Evolutionary conservation across 2,888 invertebrate genomes (phyloP), one percentile per base, ranked within the genome.

Genomic region (Hypomecis atomaria): DNA sequence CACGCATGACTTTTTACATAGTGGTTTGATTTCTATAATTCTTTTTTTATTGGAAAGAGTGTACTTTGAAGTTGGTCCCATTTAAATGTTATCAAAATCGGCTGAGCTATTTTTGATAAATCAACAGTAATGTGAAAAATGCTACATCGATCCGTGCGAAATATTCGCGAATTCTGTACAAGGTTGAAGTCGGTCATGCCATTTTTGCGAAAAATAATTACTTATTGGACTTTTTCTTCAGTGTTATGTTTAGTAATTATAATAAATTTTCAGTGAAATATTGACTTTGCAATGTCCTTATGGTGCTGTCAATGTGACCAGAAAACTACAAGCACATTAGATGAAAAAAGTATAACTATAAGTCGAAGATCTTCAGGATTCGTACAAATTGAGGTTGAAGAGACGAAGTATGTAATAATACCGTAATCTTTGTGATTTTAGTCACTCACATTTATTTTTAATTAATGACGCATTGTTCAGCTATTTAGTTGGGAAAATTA

Each of bases 241-340:
- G 36, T 34, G 4, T 11, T 43, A 8, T 1, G 6, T 37, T 13
- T 55, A 45, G 1, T 36, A 13, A 55, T 55, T 9, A 44, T 50
- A 48, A 23, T 38, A 37, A 36, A 43, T 65, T 69, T 68, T 63
- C 70, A 68, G 58, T 37, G 47, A 45, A 44, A 44, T 53, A 54
- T 34, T 52, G n/a, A 6, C 8, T 53, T 38, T 37, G 53, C 43
- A 45, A 63, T 62, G 65, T 67, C 61, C 50, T 13, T 68, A 44
- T 67, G 65, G 59, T 67, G 67, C 57, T 67, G 69, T 66, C 53
- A 56, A 10, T 49, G 60, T 37, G 38, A 43, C 7, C 13, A 57
- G 45, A 52, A 60, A 56, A 45, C 62, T 44, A 53, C 65, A 9
- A 62, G 54, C 52, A 45, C 50, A 7, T n/a, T 47, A 40, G 68